Conservation (phyloP, 2,888 invertebrate species). For the Artemia sp. region DNA sequence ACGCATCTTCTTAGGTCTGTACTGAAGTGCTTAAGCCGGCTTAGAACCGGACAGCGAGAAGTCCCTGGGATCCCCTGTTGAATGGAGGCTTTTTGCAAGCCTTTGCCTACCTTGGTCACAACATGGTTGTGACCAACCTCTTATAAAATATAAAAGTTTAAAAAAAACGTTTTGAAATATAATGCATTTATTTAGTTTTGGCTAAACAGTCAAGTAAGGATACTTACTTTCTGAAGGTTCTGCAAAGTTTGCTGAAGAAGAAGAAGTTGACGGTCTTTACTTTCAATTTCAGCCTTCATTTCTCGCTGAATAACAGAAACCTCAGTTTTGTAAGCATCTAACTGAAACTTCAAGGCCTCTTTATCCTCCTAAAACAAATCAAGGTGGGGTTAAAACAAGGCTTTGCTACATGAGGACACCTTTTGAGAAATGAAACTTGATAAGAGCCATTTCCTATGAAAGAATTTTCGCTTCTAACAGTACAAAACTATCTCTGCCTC, state of each 20-base stretch:
- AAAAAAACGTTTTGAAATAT: too few relatives aligned
- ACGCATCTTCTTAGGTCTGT: too few relatives aligned
- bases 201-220: too few relatives aligned
- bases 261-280: slow-evolving; percentile 68
- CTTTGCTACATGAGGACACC: slow-evolving; percentile 17
- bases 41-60: too few relatives aligned
- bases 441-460: background rate
- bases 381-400: slow-evolving; percentile 14
- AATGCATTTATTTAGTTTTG: too few relatives aligned
- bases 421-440: slow-evolving; percentile 16
- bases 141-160: too few relatives aligned
- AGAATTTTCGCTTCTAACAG: background rate
- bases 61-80: too few relatives aligned
- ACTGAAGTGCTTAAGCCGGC: too few relatives aligned
- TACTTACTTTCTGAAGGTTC: slow-evolving; percentile 33
- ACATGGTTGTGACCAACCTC: too few relatives aligned
- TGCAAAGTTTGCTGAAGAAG: slow-evolving; percentile 44
- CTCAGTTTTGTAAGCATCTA: slow-evolving; percentile 87
- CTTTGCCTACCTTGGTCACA: too few relatives aligned
- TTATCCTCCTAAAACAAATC: slow-evolving; percentile 52
- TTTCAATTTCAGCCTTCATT: slow-evolving; percentile 54
- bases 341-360: slow-evolving; percentile 68
- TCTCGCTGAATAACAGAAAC: slow-evolving; percentile 70
- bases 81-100: too few relatives aligned
- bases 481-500: background rate